Conservation (phyloP, 2,888 invertebrate species). For the Bhutanitis thaidina region DNA sequence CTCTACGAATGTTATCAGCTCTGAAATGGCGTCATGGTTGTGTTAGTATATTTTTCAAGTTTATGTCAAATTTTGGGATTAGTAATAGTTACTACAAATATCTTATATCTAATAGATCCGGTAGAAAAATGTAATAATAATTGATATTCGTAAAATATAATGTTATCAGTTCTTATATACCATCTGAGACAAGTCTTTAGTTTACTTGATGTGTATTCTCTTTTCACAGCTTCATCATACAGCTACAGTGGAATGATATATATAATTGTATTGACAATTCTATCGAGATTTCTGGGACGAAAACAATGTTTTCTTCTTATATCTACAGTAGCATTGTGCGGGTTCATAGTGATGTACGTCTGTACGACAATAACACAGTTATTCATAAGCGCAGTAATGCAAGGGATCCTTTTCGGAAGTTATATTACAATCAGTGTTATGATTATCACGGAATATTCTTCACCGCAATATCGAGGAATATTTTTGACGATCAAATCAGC, state of each 20-base stretch:
- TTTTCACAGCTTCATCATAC: slow-evolving; percentile 41
- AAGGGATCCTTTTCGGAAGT: slow-evolving; percentile 12
- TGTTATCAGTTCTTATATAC: too few species aligned
- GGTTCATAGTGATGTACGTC: slow-evolving; percentile 25
- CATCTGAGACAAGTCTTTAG: too few species aligned
- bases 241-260: slow-evolving; percentile 41
- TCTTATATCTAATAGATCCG: too few species aligned
- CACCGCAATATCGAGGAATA: slow-evolving; percentile 23
- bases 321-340: slow-evolving; percentile 3
- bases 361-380: slow-evolving; percentile 28
- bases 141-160: too few species aligned
- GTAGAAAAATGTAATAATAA: too few species aligned
- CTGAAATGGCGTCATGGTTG: slow-evolving; percentile 12
- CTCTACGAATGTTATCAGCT: slow-evolving; percentile 11
- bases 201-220: not conserved
- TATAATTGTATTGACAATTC: slow-evolving; percentile 39
- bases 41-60: not conserved
- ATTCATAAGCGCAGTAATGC: slow-evolving; percentile 29
- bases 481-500: slow-evolving; percentile 24
- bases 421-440: slow-evolving; percentile 12
- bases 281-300: slow-evolving; percentile 36
- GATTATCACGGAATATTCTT: slow-evolving; percentile 23
- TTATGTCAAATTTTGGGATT: too few species aligned
- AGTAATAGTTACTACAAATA: too few species aligned
- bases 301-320: slow-evolving; percentile 24